phyloP scores from a whole-genome alignment of 2,888 invertebrate genomes.

The Marronus borbonicus region DNA sequence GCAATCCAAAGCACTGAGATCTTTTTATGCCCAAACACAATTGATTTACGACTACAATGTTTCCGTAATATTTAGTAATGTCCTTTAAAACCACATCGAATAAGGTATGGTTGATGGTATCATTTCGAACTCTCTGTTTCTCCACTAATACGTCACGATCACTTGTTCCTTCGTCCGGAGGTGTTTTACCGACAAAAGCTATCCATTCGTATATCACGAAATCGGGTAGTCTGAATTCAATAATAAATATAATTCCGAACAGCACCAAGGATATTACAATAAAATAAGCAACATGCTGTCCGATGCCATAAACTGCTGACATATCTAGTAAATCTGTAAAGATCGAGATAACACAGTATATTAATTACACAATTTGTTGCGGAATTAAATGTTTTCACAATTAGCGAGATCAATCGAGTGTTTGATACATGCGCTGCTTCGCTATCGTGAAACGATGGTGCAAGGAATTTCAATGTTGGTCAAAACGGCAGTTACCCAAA shows the following conservation, averaged over 20 bases:
- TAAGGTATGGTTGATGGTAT: constrained; percentile 64
- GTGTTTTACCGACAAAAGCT: neutral
- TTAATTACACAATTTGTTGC: neutral
- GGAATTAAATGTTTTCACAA: too few species aligned
- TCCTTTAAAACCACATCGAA: constrained; percentile 76
- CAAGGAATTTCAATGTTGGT: too few species aligned
- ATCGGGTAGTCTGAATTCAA: constrained; percentile 76
- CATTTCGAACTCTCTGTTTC: constrained; percentile 69
- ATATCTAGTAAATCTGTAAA: neutral
- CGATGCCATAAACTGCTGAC: constrained; percentile 82
- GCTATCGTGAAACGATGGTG: too few species aligned
- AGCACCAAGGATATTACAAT: constrained; percentile 73
- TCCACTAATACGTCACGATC: constrained; percentile 75
- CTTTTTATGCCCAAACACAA: constrained; percentile 71
- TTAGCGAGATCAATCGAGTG: too few species aligned
- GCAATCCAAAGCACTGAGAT: constrained; percentile 86
- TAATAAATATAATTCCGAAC: constrained; percentile 76
- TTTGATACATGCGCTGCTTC: too few species aligned
- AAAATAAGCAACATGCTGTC: constrained; percentile 78
- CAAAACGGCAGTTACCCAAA: too few species aligned
- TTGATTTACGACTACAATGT: constrained; percentile 84
- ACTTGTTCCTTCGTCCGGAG: constrained; percentile 17
- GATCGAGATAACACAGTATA: neutral
- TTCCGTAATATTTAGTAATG: constrained; percentile 77
- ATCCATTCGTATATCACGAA: constrained; percentile 73